Base-by-base conservation (phyloP, 2,113 vertebrate species). In the Strix aluco region DNA sequence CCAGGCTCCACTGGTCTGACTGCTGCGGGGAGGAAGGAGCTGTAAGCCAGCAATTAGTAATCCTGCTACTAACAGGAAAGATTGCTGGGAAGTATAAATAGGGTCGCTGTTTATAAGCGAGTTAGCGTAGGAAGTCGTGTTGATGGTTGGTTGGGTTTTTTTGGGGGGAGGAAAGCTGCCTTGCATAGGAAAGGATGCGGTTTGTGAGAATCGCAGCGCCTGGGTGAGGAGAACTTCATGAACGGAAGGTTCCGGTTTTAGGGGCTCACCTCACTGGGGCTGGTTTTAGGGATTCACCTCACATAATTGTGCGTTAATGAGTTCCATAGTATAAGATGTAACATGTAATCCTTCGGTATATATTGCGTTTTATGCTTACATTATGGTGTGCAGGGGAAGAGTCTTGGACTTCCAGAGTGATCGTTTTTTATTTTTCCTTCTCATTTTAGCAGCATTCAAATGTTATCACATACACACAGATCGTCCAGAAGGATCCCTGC, bases 1-100 rank as follows among this genome's bases (percentile, higher is more conserved):
- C 97, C 97, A 97, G 95, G 86, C 83, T 94, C 91, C 42, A 0
- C 80, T 73, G 94, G 59, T 79, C 94, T 83, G 78, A 59, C 57
- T 61, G 95, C 92, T 88, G 94, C 12, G 0, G 92, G 90, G 93
- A 96, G 94, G 92, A 96, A 96, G 87, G 92, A 95, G 90, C 85
- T 69, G 61, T 86, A 95, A 97, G 90, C 70, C 94, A 92, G 94
- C 92, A 97, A 97, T 97, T 97, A 97, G 97, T 92, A 95, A 88
- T 83, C 84, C 94, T 90, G 94, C 95, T 92, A 77, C 92, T 85
- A 74, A 82, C 73, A 95, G 96, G 96, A 96, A 97, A 78, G 96
- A 96, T 95, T 91, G 75, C 87, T 93, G 91, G 94, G 97, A 94
- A 97, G 85, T 81, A 93, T 77, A 97, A 97, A 97, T 51, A 96